These are phyloP conservation scores for Andinoacara biseriatus DNA, from an alignment of 2,113 vertebrate genomes.

Conservation along the genomic window DNA sequence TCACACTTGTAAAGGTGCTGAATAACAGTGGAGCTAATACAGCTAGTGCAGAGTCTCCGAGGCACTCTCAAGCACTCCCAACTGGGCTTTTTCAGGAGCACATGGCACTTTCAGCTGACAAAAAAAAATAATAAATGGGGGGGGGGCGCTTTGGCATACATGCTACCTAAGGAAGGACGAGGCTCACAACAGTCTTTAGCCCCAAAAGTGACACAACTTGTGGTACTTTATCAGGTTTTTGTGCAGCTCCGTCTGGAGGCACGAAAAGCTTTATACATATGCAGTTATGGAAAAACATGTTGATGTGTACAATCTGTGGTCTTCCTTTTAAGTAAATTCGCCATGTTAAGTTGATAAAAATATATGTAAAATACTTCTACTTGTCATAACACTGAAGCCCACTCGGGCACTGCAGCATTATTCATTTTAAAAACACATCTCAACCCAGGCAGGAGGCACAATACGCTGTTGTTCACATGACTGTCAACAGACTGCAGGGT, in stretches of 20 bases:
- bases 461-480: slow-evolving; percentile 7
- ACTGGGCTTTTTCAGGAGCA: background rate
- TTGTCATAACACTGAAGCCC: background rate
- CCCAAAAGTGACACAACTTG: background rate
- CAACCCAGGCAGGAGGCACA: slow-evolving; percentile 10
- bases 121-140: rapidly evolving
- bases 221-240: background rate
- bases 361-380: background rate
- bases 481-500: slow-evolving; percentile 12
- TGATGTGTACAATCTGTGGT: background rate
- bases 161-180: background rate
- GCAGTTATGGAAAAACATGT: slow-evolving; percentile 1
- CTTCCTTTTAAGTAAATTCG: background rate
- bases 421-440: slow-evolving; percentile 19
- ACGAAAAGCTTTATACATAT: background rate
- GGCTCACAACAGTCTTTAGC: background rate
- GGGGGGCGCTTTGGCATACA: background rate
- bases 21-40: slow-evolving; percentile 3
- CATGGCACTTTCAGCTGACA: background rate
- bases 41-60: background rate
- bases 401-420: background rate
- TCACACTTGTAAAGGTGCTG: background rate
- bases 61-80: background rate
- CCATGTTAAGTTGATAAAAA: background rate
- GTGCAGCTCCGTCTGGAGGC: background rate